phyloP scores from a whole-genome alignment of 2,113 vertebrate species.

The Brachypteracias leptosomus region DNA sequence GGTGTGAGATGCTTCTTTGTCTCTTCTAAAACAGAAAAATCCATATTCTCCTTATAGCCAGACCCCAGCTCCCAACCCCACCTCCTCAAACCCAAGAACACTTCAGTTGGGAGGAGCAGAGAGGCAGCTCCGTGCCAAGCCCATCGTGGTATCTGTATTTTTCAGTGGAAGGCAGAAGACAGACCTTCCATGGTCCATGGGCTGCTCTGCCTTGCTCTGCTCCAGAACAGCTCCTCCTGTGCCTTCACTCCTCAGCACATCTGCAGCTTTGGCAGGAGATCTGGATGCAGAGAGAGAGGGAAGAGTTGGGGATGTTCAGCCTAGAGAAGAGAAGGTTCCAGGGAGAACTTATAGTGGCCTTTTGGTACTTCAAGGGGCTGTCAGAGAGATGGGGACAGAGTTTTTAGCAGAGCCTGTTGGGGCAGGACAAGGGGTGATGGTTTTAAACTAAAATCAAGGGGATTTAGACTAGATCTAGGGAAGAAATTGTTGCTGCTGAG shows the following conservation, averaged over 20 bases:
- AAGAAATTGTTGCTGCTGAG: neutral
- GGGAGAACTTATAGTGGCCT: neutral
- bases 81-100: neutral
- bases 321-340: neutral
- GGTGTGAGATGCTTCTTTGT: fast-evolving
- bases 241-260: neutral
- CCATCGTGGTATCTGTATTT: fast-evolving
- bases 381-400: neutral
- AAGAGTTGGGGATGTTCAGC: neutral
- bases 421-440: neutral
- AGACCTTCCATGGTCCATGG: neutral
- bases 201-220: neutral
- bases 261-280: neutral
- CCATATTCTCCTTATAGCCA: neutral
- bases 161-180: neutral
- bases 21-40: neutral
- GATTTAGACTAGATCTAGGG: neutral
- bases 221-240: neutral
- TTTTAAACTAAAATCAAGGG: neutral
- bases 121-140: neutral
- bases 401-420: neutral
- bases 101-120: neutral
- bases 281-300: neutral
- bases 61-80: neutral
- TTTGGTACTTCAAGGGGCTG: neutral